Base-by-base conservation (phyloP, 1,140 invertebrate species). In the Drosophila albomicans region DNA sequence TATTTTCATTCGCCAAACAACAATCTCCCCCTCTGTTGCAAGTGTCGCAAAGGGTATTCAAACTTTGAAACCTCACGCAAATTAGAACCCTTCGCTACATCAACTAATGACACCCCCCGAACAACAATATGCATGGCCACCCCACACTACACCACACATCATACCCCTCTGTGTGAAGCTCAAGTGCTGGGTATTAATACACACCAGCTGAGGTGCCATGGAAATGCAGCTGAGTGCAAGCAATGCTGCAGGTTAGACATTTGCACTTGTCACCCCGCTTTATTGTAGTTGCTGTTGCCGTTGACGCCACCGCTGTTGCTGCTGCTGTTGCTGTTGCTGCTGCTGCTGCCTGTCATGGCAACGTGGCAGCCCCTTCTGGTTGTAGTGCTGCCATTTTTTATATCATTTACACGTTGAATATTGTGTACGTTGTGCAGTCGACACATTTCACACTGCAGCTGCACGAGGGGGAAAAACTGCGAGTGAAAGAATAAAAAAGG, bases 321-420 rank as follows among this genome's bases (percentile, higher is more conserved):
- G 51, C 48, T 49, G 45, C n/a, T 8, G 35, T 32, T 45, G 48
- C 46, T 8, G 30, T 8, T n/a, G 52, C 13, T 45, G 59, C 35
- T 49, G 43, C n/a, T 11, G 35, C 25, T 46, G 43, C 46, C 67
- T 67, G 63, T 67, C 63, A 66, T 13, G 13, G 41, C 73, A 58
- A 75, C 38, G 63, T 73, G 68, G 62, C 58, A 72, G 49, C 62
- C 30, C 49, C 2, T 13, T n/a, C 20, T 5, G 20, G 6, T 43
- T 56, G 51, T 69, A 68, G 35, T 63, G 48, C 71, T 70, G 62
- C 64, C 72, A 74, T 82, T 87, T 71, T 88, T 80, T 87, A 76
- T 73, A 66, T 68, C 78, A 80, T 87, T 87, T 87, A 88, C 82
- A 78, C 84, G 77, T 65, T 70, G 67, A 65, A 70, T 70, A 54